These are phyloP conservation scores for Parauchenoglanis ngamensis DNA, from an alignment of 2,797 vertebrate genomes.

Conservation along the genomic window DNA sequence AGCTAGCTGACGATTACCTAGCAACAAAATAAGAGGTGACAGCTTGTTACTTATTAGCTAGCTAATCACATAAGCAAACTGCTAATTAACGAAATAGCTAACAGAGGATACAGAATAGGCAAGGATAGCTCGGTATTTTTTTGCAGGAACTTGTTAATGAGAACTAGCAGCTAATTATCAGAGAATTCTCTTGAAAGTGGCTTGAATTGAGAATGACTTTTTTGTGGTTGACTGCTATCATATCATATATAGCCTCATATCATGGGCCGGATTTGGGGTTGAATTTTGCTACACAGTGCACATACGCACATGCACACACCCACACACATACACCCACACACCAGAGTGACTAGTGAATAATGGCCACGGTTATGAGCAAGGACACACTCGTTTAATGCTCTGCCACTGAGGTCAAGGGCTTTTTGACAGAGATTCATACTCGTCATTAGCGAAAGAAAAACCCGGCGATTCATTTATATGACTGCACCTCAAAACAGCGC, in stretches of 20 bases:
- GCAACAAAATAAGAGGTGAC: not conserved
- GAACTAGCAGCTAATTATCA: not conserved
- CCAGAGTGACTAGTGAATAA: conserved; percentile 65
- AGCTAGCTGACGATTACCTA: not conserved
- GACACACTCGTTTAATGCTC: conserved; percentile 60
- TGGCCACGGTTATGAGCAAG: conserved; percentile 68
- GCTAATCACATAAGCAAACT: not conserved
- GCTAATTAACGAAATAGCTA: not conserved
- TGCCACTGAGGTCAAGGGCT: conserved; percentile 55
- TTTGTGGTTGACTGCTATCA: not conserved
- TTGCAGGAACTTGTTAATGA: not conserved
- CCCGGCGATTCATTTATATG: conserved; percentile 50
- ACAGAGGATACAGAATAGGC: not conserved
- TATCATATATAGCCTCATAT: not conserved
- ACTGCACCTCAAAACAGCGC: conserved; percentile 46
- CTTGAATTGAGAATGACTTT: not conserved
- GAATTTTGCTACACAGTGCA: not conserved
- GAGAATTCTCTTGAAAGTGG: too few species aligned
- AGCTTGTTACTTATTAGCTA: not conserved
- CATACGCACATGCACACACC: conserved; percentile 8
- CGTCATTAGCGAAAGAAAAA: conserved; percentile 52
- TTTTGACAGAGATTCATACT: conserved; percentile 56
- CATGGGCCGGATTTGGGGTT: not conserved
- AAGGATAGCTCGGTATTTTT: not conserved
- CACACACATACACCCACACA: conserved; percentile 23